phyloP scores from a whole-genome alignment of 2,797 vertebrate species.

The Ciconia nigra region DNA sequence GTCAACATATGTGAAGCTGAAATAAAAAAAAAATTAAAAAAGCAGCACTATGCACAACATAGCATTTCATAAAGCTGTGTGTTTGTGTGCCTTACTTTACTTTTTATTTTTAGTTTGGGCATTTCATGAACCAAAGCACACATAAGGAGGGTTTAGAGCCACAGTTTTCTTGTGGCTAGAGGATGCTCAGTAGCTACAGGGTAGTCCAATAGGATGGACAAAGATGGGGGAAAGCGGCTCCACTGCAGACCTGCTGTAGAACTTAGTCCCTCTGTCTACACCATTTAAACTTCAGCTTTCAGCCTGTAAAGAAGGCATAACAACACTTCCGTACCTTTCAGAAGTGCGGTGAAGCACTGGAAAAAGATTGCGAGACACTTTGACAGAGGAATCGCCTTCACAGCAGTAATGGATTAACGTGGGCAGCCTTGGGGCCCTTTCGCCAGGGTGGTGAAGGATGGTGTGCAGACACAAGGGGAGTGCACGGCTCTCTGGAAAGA shows the following conservation, averaged over 20 bases:
- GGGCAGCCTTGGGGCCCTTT: background rate
- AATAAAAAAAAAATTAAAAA: background rate
- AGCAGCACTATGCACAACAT: background rate
- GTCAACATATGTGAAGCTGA: background rate
- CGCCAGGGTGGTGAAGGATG: background rate
- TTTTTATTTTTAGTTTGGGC: background rate
- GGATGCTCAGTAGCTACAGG: background rate
- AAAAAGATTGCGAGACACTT: background rate
- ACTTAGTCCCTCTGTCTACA: background rate
- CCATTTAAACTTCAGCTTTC: background rate
- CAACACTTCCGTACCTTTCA: background rate
- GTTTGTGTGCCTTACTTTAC: background rate
- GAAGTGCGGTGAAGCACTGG: background rate
- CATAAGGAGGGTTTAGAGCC: background rate
- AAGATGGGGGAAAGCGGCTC: background rate
- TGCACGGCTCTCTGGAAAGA: background rate
- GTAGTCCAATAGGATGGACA: background rate
- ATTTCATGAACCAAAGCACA: background rate
- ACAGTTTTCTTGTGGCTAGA: background rate
- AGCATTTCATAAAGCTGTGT: background rate
- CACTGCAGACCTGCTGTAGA: background rate
- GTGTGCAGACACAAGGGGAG: background rate
- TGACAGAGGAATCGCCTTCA: background rate
- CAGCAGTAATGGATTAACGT: background rate
- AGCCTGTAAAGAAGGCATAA: background rate